Evolutionary conservation across 2,113 vertebrate genomes (phyloP).

Genomic region (Lophius piscatorius): DNA sequence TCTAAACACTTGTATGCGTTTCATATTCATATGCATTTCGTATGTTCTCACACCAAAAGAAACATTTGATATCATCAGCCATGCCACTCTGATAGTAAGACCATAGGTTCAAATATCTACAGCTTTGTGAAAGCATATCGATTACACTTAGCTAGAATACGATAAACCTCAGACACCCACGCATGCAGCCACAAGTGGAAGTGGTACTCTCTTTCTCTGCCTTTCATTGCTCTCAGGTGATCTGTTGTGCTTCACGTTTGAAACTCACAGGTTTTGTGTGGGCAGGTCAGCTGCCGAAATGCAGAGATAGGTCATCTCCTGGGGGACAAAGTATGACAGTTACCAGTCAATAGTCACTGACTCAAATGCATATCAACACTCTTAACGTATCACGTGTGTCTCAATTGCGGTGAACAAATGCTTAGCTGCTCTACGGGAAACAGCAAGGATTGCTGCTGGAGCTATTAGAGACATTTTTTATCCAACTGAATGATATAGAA

Average conservation of each 20-base stretch:
- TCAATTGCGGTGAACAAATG: background rate
- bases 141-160: slow-evolving; percentile 53
- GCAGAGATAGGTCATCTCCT: slow-evolving; percentile 97
- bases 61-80: too few species aligned
- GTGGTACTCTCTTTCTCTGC: slow-evolving; percentile 21
- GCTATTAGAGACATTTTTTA: slow-evolving; percentile 13
- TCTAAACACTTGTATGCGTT: too few species aligned
- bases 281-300: slow-evolving; percentile 93
- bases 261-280: slow-evolving; percentile 94
- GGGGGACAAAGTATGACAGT: slow-evolving; percentile 51
- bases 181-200: slow-evolving; percentile 24
- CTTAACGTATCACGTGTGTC: too few species aligned
- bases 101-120: too few species aligned
- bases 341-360: slow-evolving; percentile 26
- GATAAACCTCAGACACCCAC: slow-evolving; percentile 59
- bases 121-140: slow-evolving; percentile 52
- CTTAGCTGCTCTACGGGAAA: background rate
- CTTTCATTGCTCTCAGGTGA: slow-evolving; percentile 31
- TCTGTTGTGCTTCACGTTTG: slow-evolving; percentile 28
- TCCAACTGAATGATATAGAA: too few species aligned
- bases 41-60: too few species aligned
- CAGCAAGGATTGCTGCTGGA: background rate
- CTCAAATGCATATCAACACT: slow-evolving; percentile 8
- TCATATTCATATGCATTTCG: too few species aligned
- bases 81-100: too few species aligned